These are phyloP conservation scores for Oppia nitens DNA, from an alignment of 1,140 invertebrate species.

Conservation along the genomic window DNA sequence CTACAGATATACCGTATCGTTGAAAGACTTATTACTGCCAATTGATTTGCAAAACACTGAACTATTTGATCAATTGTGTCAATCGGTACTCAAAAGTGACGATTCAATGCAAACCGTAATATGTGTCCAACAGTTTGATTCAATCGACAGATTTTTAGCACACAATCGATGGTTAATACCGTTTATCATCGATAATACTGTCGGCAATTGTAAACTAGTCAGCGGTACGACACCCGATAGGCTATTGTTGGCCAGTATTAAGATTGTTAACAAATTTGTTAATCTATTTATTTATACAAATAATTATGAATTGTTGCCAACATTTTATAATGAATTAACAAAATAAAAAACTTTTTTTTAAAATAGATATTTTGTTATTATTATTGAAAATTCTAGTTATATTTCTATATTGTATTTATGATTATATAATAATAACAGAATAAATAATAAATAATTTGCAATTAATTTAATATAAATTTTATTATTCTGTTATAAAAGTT, in stretches of 20 bases:
- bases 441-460: too few relatives aligned
- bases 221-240: not conserved
- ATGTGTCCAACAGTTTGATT: not conserved
- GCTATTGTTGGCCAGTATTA: slow-evolving; percentile 1
- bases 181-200: not conserved
- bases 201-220: not conserved
- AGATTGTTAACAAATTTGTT: not conserved
- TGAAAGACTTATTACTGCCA: slow-evolving; percentile 10
- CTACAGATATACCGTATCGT: not conserved
- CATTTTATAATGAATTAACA: not conserved
- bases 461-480: too few relatives aligned
- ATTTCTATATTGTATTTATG: too few relatives aligned
- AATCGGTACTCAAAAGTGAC: not conserved
- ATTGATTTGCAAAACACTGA: not conserved
- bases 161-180: not conserved
- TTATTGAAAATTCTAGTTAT: too few relatives aligned
- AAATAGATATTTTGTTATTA: too few relatives aligned
- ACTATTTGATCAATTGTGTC: not conserved
- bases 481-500: too few relatives aligned
- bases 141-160: slow-evolving; percentile 1
- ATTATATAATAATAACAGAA: too few relatives aligned
- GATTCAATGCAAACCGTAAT: slow-evolving; percentile 11
- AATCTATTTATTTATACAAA: slow-evolving; percentile 7
- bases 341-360: too few relatives aligned
- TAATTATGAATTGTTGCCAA: slow-evolving; percentile 9